Evolutionary conservation across 2,888 invertebrate species (phyloP).

Genomic region (Drosophila anceps): DNA sequence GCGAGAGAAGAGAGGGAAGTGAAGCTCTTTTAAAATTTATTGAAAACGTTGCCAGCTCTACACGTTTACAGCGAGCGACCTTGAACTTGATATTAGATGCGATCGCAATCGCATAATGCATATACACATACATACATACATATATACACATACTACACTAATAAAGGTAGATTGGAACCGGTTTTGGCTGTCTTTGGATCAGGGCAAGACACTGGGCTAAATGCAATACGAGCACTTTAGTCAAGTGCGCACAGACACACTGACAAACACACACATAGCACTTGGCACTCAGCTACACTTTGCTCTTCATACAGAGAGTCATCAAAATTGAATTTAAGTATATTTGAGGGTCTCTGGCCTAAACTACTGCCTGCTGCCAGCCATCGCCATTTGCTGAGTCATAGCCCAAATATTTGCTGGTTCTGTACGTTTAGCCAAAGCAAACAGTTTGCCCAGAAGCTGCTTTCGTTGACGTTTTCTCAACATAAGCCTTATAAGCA

Average conservation of each 20-base stretch:
- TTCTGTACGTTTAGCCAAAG: slow-evolving; percentile 68
- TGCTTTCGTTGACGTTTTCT: slow-evolving; percentile 39
- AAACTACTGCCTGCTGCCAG: slow-evolving; percentile 12
- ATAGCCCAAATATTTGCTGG: slow-evolving; percentile 74
- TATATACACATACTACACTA: not conserved
- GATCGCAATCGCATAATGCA: slow-evolving; percentile 42
- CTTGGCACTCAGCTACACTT: slow-evolving; percentile 22
- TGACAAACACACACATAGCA: not conserved
- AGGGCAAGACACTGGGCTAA: slow-evolving; percentile 40
- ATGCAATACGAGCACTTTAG: slow-evolving; percentile 38
- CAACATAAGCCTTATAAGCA: slow-evolving; percentile 30
- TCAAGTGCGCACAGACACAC: slow-evolving; percentile 33
- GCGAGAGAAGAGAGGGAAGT: not conserved
- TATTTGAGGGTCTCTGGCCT: slow-evolving; percentile 44
- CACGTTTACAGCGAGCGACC: slow-evolving; percentile 69
- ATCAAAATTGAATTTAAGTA: slow-evolving; percentile 72
- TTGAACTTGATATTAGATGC: slow-evolving; percentile 84
- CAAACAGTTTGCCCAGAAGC: slow-evolving; percentile 66
- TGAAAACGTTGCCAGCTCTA: slow-evolving; percentile 54
- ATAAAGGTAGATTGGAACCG: slow-evolving; percentile 53
- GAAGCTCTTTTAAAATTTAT: slow-evolving; percentile 32
- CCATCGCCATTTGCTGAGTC: slow-evolving; percentile 50
- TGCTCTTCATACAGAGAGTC: slow-evolving; percentile 35
- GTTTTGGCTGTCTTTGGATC: slow-evolving; percentile 53
- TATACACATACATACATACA: not conserved